phyloP scores from a whole-genome alignment of 2,888 invertebrate species.

The Rotaria sp. region DNA sequence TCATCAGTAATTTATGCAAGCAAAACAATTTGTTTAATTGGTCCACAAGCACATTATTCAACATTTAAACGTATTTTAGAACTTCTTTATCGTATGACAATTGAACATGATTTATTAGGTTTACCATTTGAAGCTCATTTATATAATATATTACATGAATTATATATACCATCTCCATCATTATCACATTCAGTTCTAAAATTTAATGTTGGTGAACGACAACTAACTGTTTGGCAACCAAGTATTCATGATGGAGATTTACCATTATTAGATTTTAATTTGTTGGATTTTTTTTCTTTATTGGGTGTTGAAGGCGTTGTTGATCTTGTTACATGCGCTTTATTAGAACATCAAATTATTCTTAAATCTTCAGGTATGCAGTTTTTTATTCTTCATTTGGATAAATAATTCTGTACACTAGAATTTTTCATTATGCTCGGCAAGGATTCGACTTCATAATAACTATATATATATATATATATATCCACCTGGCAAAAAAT shows the following conservation, averaged over 20 bases:
- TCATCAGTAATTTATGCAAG: conserved; percentile 89
- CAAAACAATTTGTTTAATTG: conserved; percentile 81
- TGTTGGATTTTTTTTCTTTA: conserved; percentile 76
- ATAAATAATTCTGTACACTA: no score
- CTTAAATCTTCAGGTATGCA: neutral
- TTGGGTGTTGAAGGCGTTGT: conserved; percentile 84
- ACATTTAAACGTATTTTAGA: conserved; percentile 54
- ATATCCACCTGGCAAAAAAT: no score
- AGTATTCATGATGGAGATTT: conserved; percentile 62
- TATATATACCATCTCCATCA: conserved; percentile 75
- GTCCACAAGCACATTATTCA: conserved; percentile 68
- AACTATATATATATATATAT: no score
- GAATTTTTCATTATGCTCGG: no score
- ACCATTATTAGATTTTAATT: conserved; percentile 84
- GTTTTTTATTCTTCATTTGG: no score
- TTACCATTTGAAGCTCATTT: conserved; percentile 79
- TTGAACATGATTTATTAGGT: conserved; percentile 45
- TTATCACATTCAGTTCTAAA: conserved; percentile 66
- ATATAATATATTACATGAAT: conserved; percentile 86
- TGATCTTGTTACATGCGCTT: conserved; percentile 82
- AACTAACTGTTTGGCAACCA: conserved; percentile 16
- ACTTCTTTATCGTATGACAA: conserved; percentile 71
- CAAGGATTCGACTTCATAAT: no score
- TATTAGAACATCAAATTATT: conserved; percentile 52
- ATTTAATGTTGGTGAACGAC: conserved; percentile 48